Evolutionary conservation across 2,113 vertebrate species (phyloP), one percentile per base, ranked within the genome.

Genomic region (Isurus oxyrinchus): DNA sequence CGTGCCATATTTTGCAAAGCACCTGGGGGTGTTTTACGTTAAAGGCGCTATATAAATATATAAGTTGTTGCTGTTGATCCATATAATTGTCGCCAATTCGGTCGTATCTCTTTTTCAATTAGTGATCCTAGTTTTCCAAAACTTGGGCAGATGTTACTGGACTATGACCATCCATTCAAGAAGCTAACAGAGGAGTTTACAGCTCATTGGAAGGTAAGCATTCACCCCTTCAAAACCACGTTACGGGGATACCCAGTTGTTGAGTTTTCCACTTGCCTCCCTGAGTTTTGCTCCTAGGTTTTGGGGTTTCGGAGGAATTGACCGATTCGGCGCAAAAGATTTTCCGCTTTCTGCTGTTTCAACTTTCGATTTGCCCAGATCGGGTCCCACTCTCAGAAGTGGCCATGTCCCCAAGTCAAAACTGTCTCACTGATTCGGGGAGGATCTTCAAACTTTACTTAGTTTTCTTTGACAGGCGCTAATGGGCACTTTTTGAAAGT

Each of bases 171-270:
- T 96, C 98, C 99, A 31, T 97, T 98, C 97, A 99, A 98, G 97
- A 99, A 99, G 97, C 98, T 99, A 96, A 97, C 97, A 0, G 99
- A 99, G 96, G 99, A 99, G 97, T 99, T 99, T 97, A 98, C 98
- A 5, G 99, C 99, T 0, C 99, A 99, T 97, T 99, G 98, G 96
- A 98, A 98, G 98, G 99, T 99, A 96, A 97, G 97, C 5, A 25
- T 57, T 14, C 7, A 5, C 6, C 87, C 21, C 14, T 0, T 57
- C 87, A 13, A 90, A 31, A 10, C n/a, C 79, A 81, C 2, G n/a
- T 81, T 81, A 0, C 3, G 79, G 79, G 19, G 14, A 40, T 14
- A 40, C n/a, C n/a, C 13, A n/a, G 79, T 16, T 5, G 31, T 0
- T 13, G 35, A 13, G 31, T 40, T 40, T 49, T 16, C 35, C 4